A percentile compares a stretch with the other conserved stretches of the same genome.
Conservation (phyloP, 2,797 vertebrate species). For the Thalassophryne amazonica region DNA sequence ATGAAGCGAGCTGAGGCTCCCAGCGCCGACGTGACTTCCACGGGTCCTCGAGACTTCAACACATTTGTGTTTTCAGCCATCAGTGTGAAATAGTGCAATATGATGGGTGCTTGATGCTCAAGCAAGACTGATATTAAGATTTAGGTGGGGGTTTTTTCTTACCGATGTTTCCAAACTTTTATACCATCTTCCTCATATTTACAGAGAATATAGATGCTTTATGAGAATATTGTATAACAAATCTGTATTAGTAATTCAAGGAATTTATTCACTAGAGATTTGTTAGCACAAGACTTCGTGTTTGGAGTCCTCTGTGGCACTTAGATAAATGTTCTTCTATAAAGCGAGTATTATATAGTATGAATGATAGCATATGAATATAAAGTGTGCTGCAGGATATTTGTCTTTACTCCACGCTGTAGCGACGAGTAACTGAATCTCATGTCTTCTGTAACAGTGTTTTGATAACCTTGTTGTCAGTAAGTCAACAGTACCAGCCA, state of each 20-base stretch:
- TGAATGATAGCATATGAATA: constrained; percentile 83
- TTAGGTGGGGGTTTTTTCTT: constrained; percentile 70
- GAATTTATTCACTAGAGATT: constrained; percentile 84
- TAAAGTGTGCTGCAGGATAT: constrained; percentile 82
- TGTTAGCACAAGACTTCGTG: constrained; percentile 81
- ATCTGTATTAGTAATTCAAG: constrained; percentile 77
- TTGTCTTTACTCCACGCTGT: constrained; percentile 64
- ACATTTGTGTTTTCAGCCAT: constrained; percentile 77
- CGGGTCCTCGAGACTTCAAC: constrained; percentile 70
- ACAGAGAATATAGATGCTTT: constrained; percentile 74
- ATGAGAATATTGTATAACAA: constrained; percentile 74
- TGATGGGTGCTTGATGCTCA: constrained; percentile 80
- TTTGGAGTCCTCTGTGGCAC: constrained; percentile 79
- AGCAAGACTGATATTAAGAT: constrained; percentile 73
- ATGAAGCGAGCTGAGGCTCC: constrained; percentile 60
- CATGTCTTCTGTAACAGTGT: constrained; percentile 71
- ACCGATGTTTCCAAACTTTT: constrained; percentile 74
- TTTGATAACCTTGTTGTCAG: constrained; percentile 67
- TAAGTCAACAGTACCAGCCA: constrained; percentile 61
- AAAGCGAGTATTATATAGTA: constrained; percentile 75
- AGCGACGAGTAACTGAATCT: constrained; percentile 67
- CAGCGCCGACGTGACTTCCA: constrained; percentile 59
- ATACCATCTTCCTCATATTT: constrained; percentile 78
- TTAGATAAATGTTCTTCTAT: constrained; percentile 83
- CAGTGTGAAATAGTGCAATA: constrained; percentile 75